Conservation (phyloP, 2,888 invertebrate genomes). For the Dasypogon diadema region DNA sequence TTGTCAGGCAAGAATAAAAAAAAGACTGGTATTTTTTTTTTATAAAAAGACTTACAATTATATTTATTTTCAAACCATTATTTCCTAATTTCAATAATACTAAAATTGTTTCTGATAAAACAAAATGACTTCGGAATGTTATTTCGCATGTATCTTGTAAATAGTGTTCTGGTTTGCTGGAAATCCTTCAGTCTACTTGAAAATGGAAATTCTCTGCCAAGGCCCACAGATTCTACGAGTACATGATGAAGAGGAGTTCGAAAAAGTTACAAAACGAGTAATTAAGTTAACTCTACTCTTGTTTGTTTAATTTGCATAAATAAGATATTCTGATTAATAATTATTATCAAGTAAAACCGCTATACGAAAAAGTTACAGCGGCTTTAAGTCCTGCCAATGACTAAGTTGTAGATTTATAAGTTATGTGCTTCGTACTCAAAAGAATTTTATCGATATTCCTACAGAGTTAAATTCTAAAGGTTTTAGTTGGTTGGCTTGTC, state of each 20-base stretch:
- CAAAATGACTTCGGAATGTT: conserved; percentile 45
- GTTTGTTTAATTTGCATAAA: conserved; percentile 29
- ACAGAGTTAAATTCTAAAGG: conserved; percentile 53
- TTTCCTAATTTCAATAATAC: conserved; percentile 49
- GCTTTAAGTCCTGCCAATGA: conserved; percentile 49
- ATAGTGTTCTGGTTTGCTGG: conserved; percentile 33
- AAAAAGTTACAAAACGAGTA: conserved; percentile 27
- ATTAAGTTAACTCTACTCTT: conserved; percentile 32
- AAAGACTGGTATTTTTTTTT: no score
- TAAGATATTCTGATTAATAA: conserved; percentile 40
- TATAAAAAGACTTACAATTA: conserved; percentile 45
- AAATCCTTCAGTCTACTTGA: conserved; percentile 50
- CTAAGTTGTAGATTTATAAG: conserved; percentile 47
- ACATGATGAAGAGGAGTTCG: neutral
- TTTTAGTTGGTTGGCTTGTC: conserved; percentile 54
- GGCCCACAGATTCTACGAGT: conserved; percentile 30
- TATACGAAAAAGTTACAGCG: conserved; percentile 39
- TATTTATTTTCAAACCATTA: conserved; percentile 50
- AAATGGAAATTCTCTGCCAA: conserved; percentile 24
- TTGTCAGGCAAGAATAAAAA: conserved; percentile 9
- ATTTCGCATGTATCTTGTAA: conserved; percentile 20
- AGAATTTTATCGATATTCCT: conserved; percentile 35
- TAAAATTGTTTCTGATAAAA: conserved; percentile 38
- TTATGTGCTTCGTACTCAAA: conserved; percentile 42
- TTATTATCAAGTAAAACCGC: conserved; percentile 38